Base-by-base conservation (phyloP, 1,140 invertebrate species). In the Trachelipus rathkii region DNA sequence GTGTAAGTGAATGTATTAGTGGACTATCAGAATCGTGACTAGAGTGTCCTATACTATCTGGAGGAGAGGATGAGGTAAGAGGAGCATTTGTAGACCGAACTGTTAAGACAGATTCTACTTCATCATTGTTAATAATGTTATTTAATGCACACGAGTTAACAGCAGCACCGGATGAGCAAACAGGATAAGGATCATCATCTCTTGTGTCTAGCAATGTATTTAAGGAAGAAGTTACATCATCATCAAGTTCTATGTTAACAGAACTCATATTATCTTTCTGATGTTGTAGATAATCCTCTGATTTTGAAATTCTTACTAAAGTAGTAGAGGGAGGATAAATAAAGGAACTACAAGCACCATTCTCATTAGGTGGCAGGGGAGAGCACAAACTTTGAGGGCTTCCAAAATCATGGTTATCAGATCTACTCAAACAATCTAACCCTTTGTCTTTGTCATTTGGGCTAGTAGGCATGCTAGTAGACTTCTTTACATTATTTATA, bases 41-140 rank as follows among this genome's bases (percentile, higher is more conserved):
- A 71, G 79, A 84, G 19, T 84, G 81, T 24, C 82, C 87, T 89
- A 82, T 89, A 87, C 78, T 86, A 84, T 82, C 89, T 88, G 80
- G 87, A 86, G 50, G 50, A 60, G 84, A 81, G 86, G 74, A 83
- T 83, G 71, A 85, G 83, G 75, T 83, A 81, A 84, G 80, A 13
- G 93, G 92, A 33, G 92, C 92, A 85, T 95, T 95, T 86, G 93
- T 94, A n/a, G 92, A 94, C 93, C 93, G 94, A 13, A 94, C 92
- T 80, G 94, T 93, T 78, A 92, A 89, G 83, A 90, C 88, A 82
- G 33, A 33, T 33, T 33, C 33, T 33, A 33, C 33, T 33, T 81
- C 80, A 43, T 82, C 60, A 44, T 75, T 73, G 21, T 77, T 73
- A 68, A 15, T 60, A 60, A 15, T 60, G 50, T 60, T 60, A 60